A percentile compares a stretch with the other conserved stretches of the same genome.
Evolutionary conservation across 1,140 invertebrate genomes (phyloP).

Genomic region (Vollenhovia emeryi): DNA sequence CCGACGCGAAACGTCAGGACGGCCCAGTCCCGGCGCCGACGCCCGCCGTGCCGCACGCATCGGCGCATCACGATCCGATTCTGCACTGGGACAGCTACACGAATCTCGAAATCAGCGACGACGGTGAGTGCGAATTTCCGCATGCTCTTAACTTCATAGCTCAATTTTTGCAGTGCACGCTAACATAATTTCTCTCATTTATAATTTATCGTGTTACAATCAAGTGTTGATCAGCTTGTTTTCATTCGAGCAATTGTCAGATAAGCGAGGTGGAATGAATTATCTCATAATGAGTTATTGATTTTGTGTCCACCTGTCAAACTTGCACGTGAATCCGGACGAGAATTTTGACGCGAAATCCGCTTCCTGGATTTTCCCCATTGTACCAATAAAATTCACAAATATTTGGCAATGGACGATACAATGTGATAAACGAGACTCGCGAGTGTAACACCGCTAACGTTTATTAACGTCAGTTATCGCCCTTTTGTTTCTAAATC

Average conservation of each 20-base stretch:
- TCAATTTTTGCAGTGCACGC: neutral
- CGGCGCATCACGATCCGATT: constrained; percentile 89
- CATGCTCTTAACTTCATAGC: neutral
- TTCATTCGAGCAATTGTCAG: neutral
- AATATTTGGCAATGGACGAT: neutral
- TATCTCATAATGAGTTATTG: neutral
- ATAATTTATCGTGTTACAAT: no score
- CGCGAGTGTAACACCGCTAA: neutral
- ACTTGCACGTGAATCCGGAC: neutral
- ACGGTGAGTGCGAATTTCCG: constrained; percentile 80
- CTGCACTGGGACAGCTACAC: constrained; percentile 94
- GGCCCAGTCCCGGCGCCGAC: constrained; percentile 90
- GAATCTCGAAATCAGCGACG: constrained; percentile 88
- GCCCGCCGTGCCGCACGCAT: constrained; percentile 88
- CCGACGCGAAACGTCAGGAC: constrained; percentile 84
- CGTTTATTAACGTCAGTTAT: neutral
- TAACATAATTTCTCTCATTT: neutral
- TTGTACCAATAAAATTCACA: neutral
- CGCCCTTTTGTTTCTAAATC: constrained; percentile 7
- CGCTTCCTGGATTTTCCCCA: neutral
- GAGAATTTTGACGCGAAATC: neutral
- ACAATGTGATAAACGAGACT: neutral
- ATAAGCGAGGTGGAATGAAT: neutral
- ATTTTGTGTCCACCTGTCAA: neutral
- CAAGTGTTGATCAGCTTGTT: neutral